phyloP scores from a whole-genome alignment of 2,797 vertebrate genomes.

The Coregonus suidteri region DNA sequence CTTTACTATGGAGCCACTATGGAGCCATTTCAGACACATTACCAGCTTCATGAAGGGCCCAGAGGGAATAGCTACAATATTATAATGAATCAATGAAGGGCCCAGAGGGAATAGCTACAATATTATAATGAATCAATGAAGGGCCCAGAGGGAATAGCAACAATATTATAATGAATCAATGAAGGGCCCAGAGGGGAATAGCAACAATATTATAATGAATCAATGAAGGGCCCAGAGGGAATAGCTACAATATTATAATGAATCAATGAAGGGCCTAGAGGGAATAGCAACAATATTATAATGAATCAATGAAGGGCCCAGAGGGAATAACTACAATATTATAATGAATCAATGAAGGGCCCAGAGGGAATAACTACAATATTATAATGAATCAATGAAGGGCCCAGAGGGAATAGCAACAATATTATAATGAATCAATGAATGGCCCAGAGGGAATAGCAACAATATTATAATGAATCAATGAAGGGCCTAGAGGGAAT shows the following conservation, averaged over 20 bases:
- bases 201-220: background rate
- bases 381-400: background rate
- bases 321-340: no score
- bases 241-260: background rate
- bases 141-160: background rate
- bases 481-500: background rate
- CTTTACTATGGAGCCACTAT: background rate
- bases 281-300: background rate
- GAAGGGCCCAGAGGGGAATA: no score
- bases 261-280: background rate
- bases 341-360: background rate
- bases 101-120: background rate
- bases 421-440: background rate
- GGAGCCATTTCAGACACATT: background rate
- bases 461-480: background rate
- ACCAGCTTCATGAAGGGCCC: background rate
- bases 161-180: background rate
- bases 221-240: background rate
- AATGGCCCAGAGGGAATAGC: background rate
- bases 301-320: background rate
- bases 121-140: no score
- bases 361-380: background rate
- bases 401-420: background rate
- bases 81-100: background rate
- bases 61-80: background rate